Conservation (phyloP, 2,113 vertebrate species). For the Lathamus discolor region DNA sequence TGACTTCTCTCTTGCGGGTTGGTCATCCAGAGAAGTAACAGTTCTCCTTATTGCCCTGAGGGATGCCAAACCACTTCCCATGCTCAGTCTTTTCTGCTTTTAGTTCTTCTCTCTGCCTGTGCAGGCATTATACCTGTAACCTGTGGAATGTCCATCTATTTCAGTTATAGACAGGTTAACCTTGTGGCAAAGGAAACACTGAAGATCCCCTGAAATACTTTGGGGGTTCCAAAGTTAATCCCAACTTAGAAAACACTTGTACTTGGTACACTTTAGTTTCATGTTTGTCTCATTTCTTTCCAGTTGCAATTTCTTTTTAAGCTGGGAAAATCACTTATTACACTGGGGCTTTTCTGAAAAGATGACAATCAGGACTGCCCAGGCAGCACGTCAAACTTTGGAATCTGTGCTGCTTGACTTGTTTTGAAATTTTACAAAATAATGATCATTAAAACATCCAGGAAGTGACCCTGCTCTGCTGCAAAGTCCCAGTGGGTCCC, state of each 20-base stretch:
- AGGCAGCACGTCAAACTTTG: background rate
- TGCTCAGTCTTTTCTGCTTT: background rate
- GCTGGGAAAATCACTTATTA: background rate
- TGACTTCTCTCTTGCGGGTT: rapidly evolving
- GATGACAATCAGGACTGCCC: background rate
- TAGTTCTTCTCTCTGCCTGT: background rate
- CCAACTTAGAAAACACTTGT: background rate
- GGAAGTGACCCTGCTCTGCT: background rate
- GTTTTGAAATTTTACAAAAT: background rate
- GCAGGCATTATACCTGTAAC: background rate
- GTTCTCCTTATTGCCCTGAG: background rate
- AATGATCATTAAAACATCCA: background rate
- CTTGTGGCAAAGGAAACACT: background rate
- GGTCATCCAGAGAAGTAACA: background rate
- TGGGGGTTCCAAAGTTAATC: background rate
- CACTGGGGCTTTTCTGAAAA: background rate
- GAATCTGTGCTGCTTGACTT: background rate
- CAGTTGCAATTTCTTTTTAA: background rate
- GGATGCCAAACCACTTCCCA: background rate
- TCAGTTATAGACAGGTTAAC: background rate
- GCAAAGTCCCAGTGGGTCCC: rapidly evolving
- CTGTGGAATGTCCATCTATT: background rate
- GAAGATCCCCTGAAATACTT: background rate
- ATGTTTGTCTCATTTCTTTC: background rate
- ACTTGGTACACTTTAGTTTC: background rate